Evolutionary conservation across 2,797 vertebrate genomes (phyloP).

Genomic region (Danio jaintianensis): DNA sequence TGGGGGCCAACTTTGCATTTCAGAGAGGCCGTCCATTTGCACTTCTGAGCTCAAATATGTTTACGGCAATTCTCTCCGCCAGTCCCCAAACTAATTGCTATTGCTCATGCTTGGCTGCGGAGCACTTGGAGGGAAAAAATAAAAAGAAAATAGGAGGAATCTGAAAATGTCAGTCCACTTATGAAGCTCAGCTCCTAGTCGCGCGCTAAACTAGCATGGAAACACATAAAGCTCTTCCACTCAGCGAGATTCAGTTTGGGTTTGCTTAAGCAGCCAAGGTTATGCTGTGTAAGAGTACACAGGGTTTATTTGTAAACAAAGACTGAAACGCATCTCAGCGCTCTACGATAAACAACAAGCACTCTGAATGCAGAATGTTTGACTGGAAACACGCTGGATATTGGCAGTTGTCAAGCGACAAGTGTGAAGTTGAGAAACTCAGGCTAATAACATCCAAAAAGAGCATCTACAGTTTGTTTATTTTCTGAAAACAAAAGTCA

Average conservation of each 20-base stretch:
- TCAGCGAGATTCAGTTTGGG: neutral
- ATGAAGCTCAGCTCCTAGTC: slow-evolving; percentile 22
- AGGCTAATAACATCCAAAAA: slow-evolving; percentile 1
- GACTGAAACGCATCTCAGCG: neutral
- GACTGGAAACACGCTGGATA: neutral
- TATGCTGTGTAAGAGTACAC: slow-evolving; percentile 19
- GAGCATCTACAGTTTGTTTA: no score
- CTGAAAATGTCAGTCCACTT: slow-evolving; percentile 46
- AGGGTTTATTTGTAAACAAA: slow-evolving; percentile 20
- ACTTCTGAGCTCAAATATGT: slow-evolving; percentile 49
- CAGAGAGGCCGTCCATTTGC: slow-evolving; percentile 48
- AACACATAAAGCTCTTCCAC: slow-evolving; percentile 29
- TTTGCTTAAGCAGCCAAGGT: slow-evolving; percentile 22
- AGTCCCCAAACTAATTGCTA: slow-evolving; percentile 48
- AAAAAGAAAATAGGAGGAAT: slow-evolving; percentile 37
- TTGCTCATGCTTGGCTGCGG: slow-evolving; percentile 25
- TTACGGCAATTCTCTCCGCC: slow-evolving; percentile 28
- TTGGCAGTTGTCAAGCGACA: neutral
- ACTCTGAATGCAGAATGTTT: slow-evolving; percentile 18
- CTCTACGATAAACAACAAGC: slow-evolving; percentile 4
- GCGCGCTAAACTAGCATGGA: slow-evolving; percentile 14
- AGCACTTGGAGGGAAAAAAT: no score
- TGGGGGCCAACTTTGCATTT: slow-evolving; percentile 42
- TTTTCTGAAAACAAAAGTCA: no score
- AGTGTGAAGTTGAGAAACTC: slow-evolving; percentile 24